phyloP scores from a whole-genome alignment of 2,888 invertebrate species.

The Chaetogeoica ovagalla region DNA sequence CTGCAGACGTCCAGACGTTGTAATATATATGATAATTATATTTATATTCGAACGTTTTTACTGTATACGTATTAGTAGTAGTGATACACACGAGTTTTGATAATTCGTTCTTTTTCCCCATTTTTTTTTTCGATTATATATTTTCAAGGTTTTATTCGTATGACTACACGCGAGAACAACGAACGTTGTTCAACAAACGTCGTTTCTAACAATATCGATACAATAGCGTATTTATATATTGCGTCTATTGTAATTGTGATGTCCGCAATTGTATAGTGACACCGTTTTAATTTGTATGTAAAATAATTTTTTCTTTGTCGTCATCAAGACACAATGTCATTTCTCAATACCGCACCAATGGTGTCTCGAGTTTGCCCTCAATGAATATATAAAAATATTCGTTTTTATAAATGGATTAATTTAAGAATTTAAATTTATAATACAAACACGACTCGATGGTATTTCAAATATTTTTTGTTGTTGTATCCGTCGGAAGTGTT shows the following conservation, averaged over 20 bases:
- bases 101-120: background rate
- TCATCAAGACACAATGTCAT: background rate
- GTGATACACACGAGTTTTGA: constrained; percentile 11
- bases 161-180: background rate
- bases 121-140: background rate
- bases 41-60: background rate
- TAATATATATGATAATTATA: background rate
- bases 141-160: constrained; percentile 10
- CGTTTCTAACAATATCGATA: background rate
- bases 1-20: background rate
- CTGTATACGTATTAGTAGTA: background rate
- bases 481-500: background rate
- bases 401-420: constrained; percentile 15
- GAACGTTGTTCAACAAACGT: background rate
- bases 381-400: constrained; percentile 7
- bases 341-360: background rate
- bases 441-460: too few relatives aligned
- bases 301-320: background rate
- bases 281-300: too few relatives aligned
- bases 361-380: constrained; percentile 8
- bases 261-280: too few relatives aligned
- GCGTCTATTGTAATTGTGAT: background rate
- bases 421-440: constrained; percentile 10
- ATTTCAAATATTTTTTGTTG: too few relatives aligned
- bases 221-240: background rate